Evolutionary conservation across 2,888 invertebrate genomes (phyloP), one percentile per base, ranked within the genome.

Genomic region (Polydrusus pterygomalis): DNA sequence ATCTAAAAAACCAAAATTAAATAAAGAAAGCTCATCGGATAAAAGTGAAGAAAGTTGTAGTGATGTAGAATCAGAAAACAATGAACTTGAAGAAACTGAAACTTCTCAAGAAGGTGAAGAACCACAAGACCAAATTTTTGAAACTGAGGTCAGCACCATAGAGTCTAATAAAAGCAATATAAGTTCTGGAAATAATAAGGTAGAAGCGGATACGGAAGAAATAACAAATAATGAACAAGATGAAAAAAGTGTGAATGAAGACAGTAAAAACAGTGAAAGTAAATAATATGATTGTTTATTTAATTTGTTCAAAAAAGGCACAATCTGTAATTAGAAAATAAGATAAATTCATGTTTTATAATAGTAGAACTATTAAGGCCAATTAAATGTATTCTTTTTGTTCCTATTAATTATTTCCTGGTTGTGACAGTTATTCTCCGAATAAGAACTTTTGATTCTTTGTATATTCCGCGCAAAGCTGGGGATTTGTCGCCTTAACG

Each of bases 21-120:
- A 72, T 49, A 71, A 74, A 70, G 62, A 78, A 65, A 78, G 77
- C 68, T 73, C 77, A 63, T 70, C 63, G 6, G 78, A 80, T 47
- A 49, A 78, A 76, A 76, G 77, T 65, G 72, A 75, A 70, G 70
- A 78, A 40, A 67, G 60, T 38, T 62, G 72, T 38, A 34, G 30
- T 51, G 79, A 77, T 0, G 74, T 75, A 17, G 62, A 58, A 30
- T 20, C 58, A 43, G 62, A 47, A 10, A 67, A 40, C 5, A 9
- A 63, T 47, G 72, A 72, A 56, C 54, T 65, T n/a, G 70, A 58
- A 69, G 18, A n/a, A 15, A 47, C 34, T 43, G 43, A 67, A 43
- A 49, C 18, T 34, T 68, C 17, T 47, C 40, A 54, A 49, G 20
- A 18, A 69, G 20, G 20, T 30, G 6, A 38, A 18, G 56, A 25